Base-by-base conservation (phyloP, 2,113 vertebrate genomes). In the Semnornis frantzii region DNA sequence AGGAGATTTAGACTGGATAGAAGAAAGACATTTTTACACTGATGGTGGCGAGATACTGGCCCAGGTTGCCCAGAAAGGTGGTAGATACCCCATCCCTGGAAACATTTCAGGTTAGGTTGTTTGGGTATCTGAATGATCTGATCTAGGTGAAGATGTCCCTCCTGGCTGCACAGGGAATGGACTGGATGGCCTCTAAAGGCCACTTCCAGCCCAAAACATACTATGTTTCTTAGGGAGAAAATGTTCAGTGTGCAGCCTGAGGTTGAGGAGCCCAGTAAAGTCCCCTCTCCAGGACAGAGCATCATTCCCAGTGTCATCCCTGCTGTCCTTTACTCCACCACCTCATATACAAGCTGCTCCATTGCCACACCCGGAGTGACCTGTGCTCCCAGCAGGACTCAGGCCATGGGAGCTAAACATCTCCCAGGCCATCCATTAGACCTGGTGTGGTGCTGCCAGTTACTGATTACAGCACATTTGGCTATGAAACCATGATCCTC, bases 301-400 rank as follows among this genome's bases (percentile, higher is more conserved):
- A 1, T 10, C 1, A 0, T 18, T 28, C 24, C 19, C 1, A 1
- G 24, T 27, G 33, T 6, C 71, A 31, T 20, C 70, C 60, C 66
- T 28, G 10, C 74, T 50, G 23, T 46, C 82, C 58, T 55, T 42
- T 28, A 18, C 11, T 7, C 24, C 17, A 2, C 13, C 71, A 31
- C n/a, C 42, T 66, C 4, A 0, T 2, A 6, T 2, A 18, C 0
- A 3, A 63, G 76, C 31, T 17, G 65, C 48, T n/a, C 42, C 1
- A 0, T 15, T 42, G 27, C 20, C 2, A 1, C 31, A n/a, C 58
- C 69, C 57, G 4, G 31, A n/a, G 57, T 5, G 48, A 1, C n/a
- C 46, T 9, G 69, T 39, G 75, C 14, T 76, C 21, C 59, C 75
- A 52, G 80, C 42, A 46, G 78, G 72, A 62, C 5, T 34, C 0